Evolutionary conservation across 2,888 invertebrate species (phyloP).

Genomic region (Stegana nigrithorax): DNA sequence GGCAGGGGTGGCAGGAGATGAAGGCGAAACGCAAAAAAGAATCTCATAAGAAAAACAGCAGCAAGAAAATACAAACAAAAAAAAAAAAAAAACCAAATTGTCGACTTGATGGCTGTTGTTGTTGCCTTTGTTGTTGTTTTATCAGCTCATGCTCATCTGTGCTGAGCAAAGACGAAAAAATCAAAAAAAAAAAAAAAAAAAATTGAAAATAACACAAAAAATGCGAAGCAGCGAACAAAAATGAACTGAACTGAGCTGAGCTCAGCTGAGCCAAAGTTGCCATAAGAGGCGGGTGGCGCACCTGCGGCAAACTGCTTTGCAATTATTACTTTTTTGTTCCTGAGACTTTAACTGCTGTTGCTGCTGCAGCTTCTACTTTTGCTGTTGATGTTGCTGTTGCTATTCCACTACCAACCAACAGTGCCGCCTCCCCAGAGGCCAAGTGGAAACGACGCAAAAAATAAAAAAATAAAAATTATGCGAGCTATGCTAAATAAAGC

Average conservation of each 20-base stretch:
- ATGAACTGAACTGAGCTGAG: too few relatives aligned
- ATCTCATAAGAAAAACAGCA: conserved; percentile 13
- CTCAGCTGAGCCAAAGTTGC: conserved; percentile 32
- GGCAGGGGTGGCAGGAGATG: conserved; percentile 27
- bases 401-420: conserved; percentile 34
- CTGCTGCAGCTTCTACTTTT: conserved; percentile 22
- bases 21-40: conserved; percentile 33
- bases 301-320: conserved; percentile 59
- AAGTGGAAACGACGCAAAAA: not conserved
- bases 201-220: too few relatives aligned
- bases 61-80: not conserved
- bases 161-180: conserved; percentile 20
- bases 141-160: conserved; percentile 56
- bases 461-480: conserved; percentile 11
- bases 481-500: conserved; percentile 27
- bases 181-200: too few relatives aligned
- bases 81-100: conserved; percentile 4
- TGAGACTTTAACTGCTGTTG: too few relatives aligned
- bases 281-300: conserved; percentile 50
- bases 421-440: conserved; percentile 9
- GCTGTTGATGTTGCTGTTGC: conserved; percentile 27
- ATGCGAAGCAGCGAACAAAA: too few relatives aligned
- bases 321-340: conserved; percentile 60
- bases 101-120: conserved; percentile 11
- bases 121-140: conserved; percentile 41